phyloP scores from a whole-genome alignment of 2,113 vertebrate species.

The Cercopithecus mona region DNA sequence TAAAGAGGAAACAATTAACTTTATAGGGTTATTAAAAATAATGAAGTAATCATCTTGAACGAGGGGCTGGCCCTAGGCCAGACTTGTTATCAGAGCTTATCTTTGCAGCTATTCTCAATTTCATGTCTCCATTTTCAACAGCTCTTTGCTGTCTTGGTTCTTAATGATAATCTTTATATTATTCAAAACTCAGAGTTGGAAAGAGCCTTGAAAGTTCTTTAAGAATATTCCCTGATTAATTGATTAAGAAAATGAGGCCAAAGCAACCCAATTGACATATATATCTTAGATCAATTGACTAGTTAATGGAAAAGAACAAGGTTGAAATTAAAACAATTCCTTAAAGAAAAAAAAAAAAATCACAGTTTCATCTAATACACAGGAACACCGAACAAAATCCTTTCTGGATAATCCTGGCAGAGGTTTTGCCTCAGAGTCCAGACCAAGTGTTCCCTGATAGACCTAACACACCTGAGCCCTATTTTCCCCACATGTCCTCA shows the following conservation, averaged over 20 bases:
- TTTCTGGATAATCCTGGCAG: background rate
- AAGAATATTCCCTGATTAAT: background rate
- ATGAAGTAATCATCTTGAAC: background rate
- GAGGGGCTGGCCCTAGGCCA: background rate
- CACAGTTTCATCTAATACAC: background rate
- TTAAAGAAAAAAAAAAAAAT: background rate
- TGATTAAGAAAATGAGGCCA: background rate
- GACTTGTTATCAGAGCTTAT: background rate
- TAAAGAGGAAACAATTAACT: background rate
- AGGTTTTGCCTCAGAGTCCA: background rate
- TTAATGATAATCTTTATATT: background rate
- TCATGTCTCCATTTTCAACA: background rate
- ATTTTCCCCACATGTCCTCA: background rate
- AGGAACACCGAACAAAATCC: background rate
- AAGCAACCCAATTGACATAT: background rate
- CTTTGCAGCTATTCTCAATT: background rate
- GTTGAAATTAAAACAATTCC: background rate
- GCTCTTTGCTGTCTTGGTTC: background rate
- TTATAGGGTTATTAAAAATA: background rate
- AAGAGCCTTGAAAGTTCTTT: background rate
- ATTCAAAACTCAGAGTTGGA: background rate
- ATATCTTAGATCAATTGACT: background rate
- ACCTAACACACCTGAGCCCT: background rate
- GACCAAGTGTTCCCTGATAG: background rate
- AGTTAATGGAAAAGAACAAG: background rate